Conservation (phyloP, 2,888 invertebrate genomes). For the Mantis religiosa region DNA sequence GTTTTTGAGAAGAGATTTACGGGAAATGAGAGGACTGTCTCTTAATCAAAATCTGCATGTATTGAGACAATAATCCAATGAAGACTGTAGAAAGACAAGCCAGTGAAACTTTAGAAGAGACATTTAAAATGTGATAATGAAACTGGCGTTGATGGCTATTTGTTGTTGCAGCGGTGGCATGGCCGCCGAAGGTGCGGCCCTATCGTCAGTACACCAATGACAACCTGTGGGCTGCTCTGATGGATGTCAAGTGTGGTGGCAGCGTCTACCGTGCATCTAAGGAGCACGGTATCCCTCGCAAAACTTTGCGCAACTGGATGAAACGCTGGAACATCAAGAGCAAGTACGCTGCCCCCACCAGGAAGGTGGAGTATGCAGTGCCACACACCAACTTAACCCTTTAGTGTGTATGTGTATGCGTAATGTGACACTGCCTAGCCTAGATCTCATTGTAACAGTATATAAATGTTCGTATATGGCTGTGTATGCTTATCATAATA, state of each 20-base stretch:
- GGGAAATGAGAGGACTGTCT: not conserved
- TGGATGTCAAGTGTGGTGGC: constrained; percentile 57
- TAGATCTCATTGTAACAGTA: not conserved
- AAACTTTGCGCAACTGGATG: constrained; percentile 60
- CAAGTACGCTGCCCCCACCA: constrained; percentile 43
- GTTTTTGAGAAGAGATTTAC: not conserved
- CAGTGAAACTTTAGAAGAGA: not conserved
- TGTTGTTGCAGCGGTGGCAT: constrained; percentile 10
- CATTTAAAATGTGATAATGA: not conserved
- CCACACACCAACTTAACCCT: not conserved
- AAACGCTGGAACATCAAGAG: constrained; percentile 58
- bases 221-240: constrained; percentile 55
- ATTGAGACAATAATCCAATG: not conserved
- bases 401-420: not conserved
- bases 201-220: constrained; percentile 49
- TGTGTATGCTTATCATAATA: not conserved
- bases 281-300: constrained; percentile 56
- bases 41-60: not conserved
- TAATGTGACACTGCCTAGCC: not conserved
- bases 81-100: not conserved
- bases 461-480: not conserved
- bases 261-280: constrained; percentile 60
- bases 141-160: not conserved
- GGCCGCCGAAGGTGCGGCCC: constrained; percentile 28
- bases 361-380: not conserved